Conservation (phyloP, 1,140 invertebrate genomes). For the Oreohelix idahoensis region DNA sequence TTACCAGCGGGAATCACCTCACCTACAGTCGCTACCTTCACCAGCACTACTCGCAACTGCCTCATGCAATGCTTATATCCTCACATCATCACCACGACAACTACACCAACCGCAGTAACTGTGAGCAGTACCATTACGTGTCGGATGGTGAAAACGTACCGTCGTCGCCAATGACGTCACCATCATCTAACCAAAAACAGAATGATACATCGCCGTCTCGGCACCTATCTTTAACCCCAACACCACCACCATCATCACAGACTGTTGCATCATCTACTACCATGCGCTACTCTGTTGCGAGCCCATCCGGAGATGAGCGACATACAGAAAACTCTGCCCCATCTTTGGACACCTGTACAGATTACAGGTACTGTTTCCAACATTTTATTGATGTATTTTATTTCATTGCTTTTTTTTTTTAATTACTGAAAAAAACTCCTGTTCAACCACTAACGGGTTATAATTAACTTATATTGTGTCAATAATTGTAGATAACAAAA, state of each 20-base stretch:
- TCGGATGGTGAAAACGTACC: background rate
- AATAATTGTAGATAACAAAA: no score
- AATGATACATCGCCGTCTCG: background rate
- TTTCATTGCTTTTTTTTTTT: background rate
- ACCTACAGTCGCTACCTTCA: constrained; percentile 4
- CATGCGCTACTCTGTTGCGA: background rate
- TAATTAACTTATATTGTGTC: no score
- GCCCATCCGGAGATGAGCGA: background rate
- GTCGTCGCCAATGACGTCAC: background rate
- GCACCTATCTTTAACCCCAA: background rate
- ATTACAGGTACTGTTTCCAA: background rate
- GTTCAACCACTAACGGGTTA: no score
- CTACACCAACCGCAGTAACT: background rate
- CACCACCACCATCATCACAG: background rate
- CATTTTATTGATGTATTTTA: no score
- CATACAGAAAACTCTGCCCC: background rate
- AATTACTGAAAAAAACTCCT: no score
- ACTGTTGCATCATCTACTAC: background rate
- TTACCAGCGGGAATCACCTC: background rate
- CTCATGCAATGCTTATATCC: background rate
- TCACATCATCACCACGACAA: background rate
- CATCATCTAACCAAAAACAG: background rate
- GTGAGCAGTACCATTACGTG: background rate
- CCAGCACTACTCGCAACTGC: background rate
- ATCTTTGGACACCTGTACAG: background rate